Base-by-base conservation (phyloP, 1,140 invertebrate species). In the Drosophila equinoxialis region DNA sequence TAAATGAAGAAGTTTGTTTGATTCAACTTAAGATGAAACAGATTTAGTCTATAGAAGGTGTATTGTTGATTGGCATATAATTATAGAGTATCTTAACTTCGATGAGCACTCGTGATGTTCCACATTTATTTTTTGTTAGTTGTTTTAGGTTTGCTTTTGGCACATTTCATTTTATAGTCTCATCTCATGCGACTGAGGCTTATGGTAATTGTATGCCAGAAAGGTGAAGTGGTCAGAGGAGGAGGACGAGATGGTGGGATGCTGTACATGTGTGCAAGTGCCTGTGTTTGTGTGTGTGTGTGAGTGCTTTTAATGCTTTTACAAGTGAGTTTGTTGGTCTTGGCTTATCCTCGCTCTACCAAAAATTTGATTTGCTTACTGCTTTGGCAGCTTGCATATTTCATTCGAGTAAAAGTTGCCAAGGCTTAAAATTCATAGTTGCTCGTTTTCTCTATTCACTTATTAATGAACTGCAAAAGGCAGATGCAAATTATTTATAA, bases 401-500 rank as follows among this genome's bases (percentile, higher is more conserved):
- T 85, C 45, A 76, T 51, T 37, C 3, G 14, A 65, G 65, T 55
- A 54, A 70, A 68, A 68, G 68, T 41, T 58, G n/a, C 11, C 30
- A 17, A 10, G 63, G 42, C 65, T 11, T 41, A n/a, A 59, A 33
- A 33, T 60, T 45, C 55, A 55, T 82, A 75, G 75, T 79, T 79
- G 65, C 51, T 67, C 78, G 45, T 61, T 66, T 71, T 55, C 61
- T 65, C 82, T 86, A 71, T 85, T 85, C 75, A 87, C 45, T 86
- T 86, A 89, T 83, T 87, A 70, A 89, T 84, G 84, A 35, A 62
- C 60, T 87, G 62, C 51, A 61, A 65, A 54, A 59, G 20, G 67
- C 65, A 33, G 60, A 70, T 51, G 42, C 30, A 67, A 83, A 87
- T 83, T 87, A 87, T 87, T 86, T 83, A 74, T 89, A 86, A 87